Percentiles rank a stretch among this genome's conserved stretches.
Conservation (phyloP, 2,113 vertebrate species). For the Perca schrenkii region DNA sequence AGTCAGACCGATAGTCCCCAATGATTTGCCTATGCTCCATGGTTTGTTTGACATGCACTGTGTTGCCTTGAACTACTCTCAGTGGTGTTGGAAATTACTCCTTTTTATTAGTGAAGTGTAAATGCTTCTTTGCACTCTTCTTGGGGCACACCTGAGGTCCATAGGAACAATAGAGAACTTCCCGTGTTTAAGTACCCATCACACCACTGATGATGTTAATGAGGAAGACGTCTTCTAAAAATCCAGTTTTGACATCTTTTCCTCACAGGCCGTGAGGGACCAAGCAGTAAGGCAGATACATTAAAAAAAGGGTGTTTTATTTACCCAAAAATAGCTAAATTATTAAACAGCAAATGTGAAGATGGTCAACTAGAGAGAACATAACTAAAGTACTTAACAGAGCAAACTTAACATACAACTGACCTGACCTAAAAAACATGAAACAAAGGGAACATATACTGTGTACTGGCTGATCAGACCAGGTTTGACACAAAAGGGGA, state of each 20-base stretch:
- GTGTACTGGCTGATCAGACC: no score
- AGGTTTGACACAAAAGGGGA: no score
- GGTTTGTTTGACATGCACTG: neutral
- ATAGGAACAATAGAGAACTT: neutral
- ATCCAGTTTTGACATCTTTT: neutral
- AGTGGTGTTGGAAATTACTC: neutral
- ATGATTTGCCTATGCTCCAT: neutral
- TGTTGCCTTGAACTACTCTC: slow-evolving; percentile 15
- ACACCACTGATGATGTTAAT: neutral
- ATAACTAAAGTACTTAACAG: no score
- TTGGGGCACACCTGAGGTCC: neutral
- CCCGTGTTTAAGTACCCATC: neutral
- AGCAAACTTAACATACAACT: no score
- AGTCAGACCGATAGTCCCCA: slow-evolving; percentile 17
- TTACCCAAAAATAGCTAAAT: no score
- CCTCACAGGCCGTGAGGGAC: neutral
- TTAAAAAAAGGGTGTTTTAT: no score
- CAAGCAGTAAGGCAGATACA: no score
- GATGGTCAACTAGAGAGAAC: no score
- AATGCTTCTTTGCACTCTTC: slow-evolving; percentile 12
- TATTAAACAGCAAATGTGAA: no score
- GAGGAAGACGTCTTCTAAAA: neutral
- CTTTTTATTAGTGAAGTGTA: slow-evolving; percentile 12
- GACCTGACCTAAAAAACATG: no score
- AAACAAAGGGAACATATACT: no score